These are phyloP conservation scores for Trinorchestia longiramus DNA, from an alignment of 1,140 invertebrate genomes.

Conservation along the genomic window DNA sequence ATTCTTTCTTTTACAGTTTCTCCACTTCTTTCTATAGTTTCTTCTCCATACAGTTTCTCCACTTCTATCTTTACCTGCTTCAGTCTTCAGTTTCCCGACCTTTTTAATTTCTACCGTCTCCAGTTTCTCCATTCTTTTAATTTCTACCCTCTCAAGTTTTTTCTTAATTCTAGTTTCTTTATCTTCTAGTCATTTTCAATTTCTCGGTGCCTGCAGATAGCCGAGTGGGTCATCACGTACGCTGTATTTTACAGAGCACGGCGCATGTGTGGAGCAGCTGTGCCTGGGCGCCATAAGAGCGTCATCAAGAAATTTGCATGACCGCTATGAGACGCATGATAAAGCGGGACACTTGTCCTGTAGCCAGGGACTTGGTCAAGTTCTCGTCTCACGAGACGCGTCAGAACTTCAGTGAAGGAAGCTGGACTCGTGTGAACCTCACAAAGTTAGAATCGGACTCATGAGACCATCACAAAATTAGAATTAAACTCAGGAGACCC, in stretches of 20 bases:
- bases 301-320: neutral
- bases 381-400: neutral
- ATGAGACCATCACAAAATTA: neutral
- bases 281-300: neutral
- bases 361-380: neutral
- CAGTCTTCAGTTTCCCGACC: too few species aligned
- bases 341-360: neutral
- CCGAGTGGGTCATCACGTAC: neutral
- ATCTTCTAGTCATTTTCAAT: too few species aligned
- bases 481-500: neutral
- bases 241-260: too few species aligned
- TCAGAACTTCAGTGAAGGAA: neutral
- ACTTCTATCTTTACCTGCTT: too few species aligned
- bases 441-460: neutral
- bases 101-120: neutral
- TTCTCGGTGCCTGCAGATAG: too few species aligned
- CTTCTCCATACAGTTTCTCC: neutral
- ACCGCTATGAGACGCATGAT: neutral
- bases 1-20: neutral
- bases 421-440: neutral
- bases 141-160: neutral
- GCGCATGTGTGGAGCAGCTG: neutral
- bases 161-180: too few species aligned
- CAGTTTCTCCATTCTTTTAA: neutral
- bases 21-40: too few species aligned